These are phyloP conservation scores for Noturus placidus DNA, from an alignment of 2,113 vertebrate genomes.

Conservation along the genomic window DNA sequence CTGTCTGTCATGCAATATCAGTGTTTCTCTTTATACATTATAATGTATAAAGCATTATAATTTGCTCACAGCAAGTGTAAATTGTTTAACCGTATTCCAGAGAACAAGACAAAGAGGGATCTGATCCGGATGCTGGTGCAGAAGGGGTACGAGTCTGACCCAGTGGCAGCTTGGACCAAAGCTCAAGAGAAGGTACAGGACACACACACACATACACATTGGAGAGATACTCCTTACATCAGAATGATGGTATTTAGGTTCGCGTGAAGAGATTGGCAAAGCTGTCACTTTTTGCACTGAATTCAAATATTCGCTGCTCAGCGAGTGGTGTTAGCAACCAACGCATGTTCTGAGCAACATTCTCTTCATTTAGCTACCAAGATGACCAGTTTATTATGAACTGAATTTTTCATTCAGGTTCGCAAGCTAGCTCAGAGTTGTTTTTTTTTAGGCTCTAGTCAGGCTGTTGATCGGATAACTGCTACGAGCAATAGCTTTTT, in stretches of 20 bases:
- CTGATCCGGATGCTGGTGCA: constrained; percentile 94
- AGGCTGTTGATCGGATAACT: not conserved
- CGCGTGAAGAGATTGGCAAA: not conserved
- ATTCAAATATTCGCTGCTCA: no score
- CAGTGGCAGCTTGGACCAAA: constrained; percentile 91
- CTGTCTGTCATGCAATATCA: not conserved
- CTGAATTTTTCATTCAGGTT: no score
- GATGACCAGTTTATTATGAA: not conserved
- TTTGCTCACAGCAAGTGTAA: not conserved
- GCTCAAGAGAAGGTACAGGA: constrained; percentile 92
- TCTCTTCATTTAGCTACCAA: not conserved
- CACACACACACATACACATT: not conserved
- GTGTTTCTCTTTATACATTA: not conserved
- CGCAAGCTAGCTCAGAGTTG: no score
- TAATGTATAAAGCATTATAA: not conserved
- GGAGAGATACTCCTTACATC: not conserved
- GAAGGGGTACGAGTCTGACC: constrained; percentile 95
- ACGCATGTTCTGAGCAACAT: not conserved
- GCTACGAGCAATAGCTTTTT: not conserved
- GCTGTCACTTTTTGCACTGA: not conserved
- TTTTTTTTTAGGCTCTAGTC: no score
- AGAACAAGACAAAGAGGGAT: constrained; percentile 95
- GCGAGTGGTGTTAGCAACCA: no score
- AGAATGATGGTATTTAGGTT: not conserved
- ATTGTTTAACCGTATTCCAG: constrained; percentile 64